A percentile compares a stretch with the other conserved stretches of the same genome.
phyloP scores from a whole-genome alignment of 2,797 vertebrate genomes.

The Heterohyrax brucei region DNA sequence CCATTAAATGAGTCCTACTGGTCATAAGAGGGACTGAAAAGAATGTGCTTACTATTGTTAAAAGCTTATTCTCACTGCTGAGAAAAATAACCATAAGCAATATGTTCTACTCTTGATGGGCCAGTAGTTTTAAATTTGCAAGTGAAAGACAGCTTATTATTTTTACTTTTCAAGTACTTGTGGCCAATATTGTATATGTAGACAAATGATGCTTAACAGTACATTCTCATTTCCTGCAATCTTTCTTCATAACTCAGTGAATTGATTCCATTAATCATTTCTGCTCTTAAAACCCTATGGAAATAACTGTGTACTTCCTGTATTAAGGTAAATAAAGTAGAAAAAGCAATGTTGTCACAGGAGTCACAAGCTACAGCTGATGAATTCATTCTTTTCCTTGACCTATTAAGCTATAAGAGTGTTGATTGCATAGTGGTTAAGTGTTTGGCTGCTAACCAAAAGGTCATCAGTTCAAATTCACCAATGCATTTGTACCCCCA shows the following conservation, averaged over 20 bases:
- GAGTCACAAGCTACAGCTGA: background rate
- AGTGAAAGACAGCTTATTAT: constrained; percentile 53
- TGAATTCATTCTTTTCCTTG: background rate
- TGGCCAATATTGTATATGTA: constrained; percentile 55
- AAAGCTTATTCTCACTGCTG: background rate
- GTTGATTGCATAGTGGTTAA: too few species aligned
- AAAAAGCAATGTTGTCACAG: constrained; percentile 36
- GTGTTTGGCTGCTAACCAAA: too few species aligned
- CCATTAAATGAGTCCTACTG: background rate
- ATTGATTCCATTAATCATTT: constrained; percentile 66
- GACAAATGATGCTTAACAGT: constrained; percentile 65
- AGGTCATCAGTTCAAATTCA: too few species aligned
- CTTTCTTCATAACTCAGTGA: constrained; percentile 45
- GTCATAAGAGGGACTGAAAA: background rate
- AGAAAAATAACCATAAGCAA: background rate
- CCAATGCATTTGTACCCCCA: too few species aligned
- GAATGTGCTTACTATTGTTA: background rate
- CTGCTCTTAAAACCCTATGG: background rate
- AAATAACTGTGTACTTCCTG: background rate
- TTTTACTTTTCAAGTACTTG: constrained; percentile 53
- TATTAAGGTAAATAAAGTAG: constrained; percentile 57
- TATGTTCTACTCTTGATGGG: background rate
- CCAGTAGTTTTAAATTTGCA: constrained; percentile 44
- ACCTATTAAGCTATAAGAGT: background rate
- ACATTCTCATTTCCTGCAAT: constrained; percentile 30